Evolutionary conservation across 1,140 invertebrate genomes (phyloP), one percentile per base, ranked within the genome.

Genomic region (Anoplolepis gracilipes): DNA sequence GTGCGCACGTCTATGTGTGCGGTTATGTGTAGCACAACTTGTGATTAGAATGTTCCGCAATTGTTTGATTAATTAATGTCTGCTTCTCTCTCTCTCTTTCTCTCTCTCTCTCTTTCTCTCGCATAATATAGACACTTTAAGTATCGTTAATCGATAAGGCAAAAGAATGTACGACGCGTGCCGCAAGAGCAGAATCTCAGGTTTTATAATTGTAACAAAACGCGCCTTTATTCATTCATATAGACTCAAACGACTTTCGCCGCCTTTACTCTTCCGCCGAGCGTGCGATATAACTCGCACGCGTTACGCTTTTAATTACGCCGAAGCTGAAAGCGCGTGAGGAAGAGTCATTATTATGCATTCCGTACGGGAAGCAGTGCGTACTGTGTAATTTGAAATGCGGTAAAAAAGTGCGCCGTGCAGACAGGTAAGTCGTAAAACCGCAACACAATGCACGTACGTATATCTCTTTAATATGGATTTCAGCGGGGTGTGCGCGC

Each of bases 401-500:
- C 76, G 69, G 88, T 78, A 88, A 88, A 88, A 88, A 88, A 67
- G 87, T 42, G 36, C 81, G 28, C 28, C 22, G 57, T 39, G 67
- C 19, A 79, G 73, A 85, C 73, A 88, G 57, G 46, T 85, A 70
- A 72, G 53, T 76, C 78, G 72, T 73, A 69, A 88, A 88, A 42
- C 65, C 79, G 86, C 81, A 85, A 73, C 87, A 78, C 87, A 87
- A 87, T 87, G 77, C 73, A 65, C 46, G 46, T 39, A 28, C n/a
- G 49, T 70, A 59, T 73, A 75, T 84, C 87, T 72, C 86, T 79
- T 89, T 89, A 89, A 85, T 77, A 88, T 72, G 87, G 57, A 85
- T 89, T 87, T 81, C 84, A 88, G 22, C 46, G 61, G 86, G 53
- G 57, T 39, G 46, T 25, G 57, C 16, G 59, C 72, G 5, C 25